These are phyloP conservation scores for Leucopsar rothschildi DNA, from an alignment of 2,113 vertebrate species.

Conservation along the genomic window DNA sequence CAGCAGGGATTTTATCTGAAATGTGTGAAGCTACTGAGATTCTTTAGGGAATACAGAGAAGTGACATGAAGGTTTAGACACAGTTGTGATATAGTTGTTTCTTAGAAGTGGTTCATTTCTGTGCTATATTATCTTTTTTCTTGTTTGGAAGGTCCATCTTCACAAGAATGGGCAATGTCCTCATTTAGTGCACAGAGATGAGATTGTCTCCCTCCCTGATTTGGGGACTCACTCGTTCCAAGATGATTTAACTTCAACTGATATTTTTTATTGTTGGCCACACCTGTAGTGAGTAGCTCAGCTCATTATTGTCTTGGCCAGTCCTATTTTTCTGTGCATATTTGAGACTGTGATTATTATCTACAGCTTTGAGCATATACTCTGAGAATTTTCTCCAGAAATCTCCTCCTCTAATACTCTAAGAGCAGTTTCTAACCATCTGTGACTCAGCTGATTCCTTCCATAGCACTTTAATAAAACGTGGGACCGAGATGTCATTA, in stretches of 20 bases:
- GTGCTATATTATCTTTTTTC: background rate
- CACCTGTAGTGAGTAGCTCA: background rate
- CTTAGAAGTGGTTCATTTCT: background rate
- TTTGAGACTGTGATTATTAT: background rate
- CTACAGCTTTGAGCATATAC: background rate
- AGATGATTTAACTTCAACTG: background rate
- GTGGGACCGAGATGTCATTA: background rate
- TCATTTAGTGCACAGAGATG: background rate
- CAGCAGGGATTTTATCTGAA: background rate
- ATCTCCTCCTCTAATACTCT: background rate
- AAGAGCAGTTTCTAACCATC: background rate
- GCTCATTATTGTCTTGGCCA: background rate
- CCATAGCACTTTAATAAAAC: background rate
- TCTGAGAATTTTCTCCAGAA: background rate
- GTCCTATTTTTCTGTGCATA: background rate
- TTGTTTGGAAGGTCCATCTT: background rate
- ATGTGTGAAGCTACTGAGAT: background rate
- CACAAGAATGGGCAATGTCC: background rate
- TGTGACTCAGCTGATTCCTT: background rate
- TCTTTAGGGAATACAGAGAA: background rate
- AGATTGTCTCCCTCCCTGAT: background rate
- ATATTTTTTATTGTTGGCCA: background rate
- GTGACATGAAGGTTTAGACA: background rate
- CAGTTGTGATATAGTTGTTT: background rate
- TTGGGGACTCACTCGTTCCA: background rate